These are phyloP conservation scores for Macrosiphum euphorbiae DNA, from an alignment of 2,888 invertebrate species.

Conservation along the genomic window DNA sequence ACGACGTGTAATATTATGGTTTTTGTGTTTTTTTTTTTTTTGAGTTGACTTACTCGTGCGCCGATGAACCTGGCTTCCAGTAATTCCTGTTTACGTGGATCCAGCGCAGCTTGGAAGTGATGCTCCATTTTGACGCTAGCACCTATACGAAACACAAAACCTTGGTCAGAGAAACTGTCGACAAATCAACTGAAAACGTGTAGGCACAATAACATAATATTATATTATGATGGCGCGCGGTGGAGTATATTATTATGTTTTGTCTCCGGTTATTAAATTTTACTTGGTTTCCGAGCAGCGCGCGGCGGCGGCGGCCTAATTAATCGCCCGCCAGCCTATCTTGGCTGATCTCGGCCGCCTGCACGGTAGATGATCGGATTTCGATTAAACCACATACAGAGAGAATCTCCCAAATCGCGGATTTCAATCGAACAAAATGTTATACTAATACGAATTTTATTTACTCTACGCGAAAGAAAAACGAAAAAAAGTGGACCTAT, in stretches of 20 bases:
- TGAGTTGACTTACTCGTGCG: constrained; percentile 84
- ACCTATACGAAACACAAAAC: constrained; percentile 72
- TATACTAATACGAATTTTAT: background rate
- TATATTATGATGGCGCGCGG: background rate
- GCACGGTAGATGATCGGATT: background rate
- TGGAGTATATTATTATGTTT: constrained; percentile 6
- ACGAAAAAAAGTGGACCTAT: background rate
- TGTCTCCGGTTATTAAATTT: background rate
- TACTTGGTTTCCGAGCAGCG: constrained; percentile 14
- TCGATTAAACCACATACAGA: background rate
- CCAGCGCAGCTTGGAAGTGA: constrained; percentile 95
- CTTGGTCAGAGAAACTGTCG: constrained; percentile 53
- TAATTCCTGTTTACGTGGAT: constrained; percentile 98
- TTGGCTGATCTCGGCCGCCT: background rate
- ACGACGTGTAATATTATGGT: background rate
- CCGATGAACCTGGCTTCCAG: constrained; percentile 97
- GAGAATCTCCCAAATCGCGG: background rate
- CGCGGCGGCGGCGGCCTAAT: background rate
- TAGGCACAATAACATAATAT: constrained; percentile 25
- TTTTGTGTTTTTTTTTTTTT: constrained; percentile 4
- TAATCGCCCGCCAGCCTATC: constrained; percentile 1
- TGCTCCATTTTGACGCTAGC: constrained; percentile 96
- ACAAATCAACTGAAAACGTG: constrained; percentile 60
- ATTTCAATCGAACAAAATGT: background rate
- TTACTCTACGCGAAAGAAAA: background rate